Conservation (phyloP, 2,888 invertebrate genomes). For the Dasysyrphus albostriatus region DNA sequence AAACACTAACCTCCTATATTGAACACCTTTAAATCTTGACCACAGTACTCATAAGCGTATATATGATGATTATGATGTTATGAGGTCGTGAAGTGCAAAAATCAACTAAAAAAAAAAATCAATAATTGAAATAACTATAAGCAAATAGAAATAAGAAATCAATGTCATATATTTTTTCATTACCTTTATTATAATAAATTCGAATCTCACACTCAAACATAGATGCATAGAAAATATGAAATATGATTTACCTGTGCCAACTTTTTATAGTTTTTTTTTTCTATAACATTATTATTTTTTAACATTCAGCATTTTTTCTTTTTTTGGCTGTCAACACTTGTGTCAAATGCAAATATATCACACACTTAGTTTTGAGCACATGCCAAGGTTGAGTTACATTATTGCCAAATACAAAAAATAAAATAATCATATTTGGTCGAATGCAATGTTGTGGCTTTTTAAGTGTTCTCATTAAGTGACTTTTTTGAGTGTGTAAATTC, state of each 20-base stretch:
- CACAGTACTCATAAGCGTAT: background rate
- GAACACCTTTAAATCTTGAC: conserved; percentile 32
- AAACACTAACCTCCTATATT: background rate
- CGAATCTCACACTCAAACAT: conserved; percentile 10
- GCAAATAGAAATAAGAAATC: conserved; percentile 24
- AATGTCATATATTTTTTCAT: conserved; percentile 13
- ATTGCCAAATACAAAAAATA: conserved; percentile 4
- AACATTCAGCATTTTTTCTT: conserved; percentile 26
- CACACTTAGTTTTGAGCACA: conserved; percentile 67
- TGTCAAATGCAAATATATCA: conserved; percentile 63
- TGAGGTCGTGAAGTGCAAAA: conserved; percentile 11
- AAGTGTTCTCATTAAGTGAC: conserved; percentile 1
- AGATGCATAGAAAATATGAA: conserved; percentile 15
- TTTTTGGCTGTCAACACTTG: conserved; percentile 58
- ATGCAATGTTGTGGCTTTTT: conserved; percentile 4
- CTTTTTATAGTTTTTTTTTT: background rate
- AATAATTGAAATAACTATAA: conserved; percentile 8
- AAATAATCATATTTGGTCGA: background rate
- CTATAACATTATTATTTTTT: conserved; percentile 9
- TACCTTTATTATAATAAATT: background rate
- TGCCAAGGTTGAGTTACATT: conserved; percentile 64
- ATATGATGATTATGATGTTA: background rate
- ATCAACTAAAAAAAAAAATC: background rate
- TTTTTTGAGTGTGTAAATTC: background rate
- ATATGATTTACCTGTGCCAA: conserved; percentile 27